A percentile compares a stretch with the other conserved stretches of the same genome.
These are phyloP conservation scores for Scaptodrosophila latifasciaeformis DNA, from an alignment of 2,888 invertebrate genomes.

Conservation along the genomic window DNA sequence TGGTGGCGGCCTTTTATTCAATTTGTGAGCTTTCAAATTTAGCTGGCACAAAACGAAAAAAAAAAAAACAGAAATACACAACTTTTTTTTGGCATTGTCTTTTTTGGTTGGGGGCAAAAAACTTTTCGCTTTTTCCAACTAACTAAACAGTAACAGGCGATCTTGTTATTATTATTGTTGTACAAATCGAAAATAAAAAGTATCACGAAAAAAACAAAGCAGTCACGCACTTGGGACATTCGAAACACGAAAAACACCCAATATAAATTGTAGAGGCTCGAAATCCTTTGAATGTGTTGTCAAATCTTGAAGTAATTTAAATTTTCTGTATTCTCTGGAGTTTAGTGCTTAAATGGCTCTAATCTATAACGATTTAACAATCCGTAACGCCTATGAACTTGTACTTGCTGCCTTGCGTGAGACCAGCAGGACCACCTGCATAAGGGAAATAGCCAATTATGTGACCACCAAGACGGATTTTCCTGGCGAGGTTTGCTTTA, in stretches of 20 bases:
- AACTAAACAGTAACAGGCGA: background rate
- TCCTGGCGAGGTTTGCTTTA: conserved; percentile 20
- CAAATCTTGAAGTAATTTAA: background rate
- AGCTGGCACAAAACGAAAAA: too few species aligned
- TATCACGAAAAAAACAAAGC: too few species aligned
- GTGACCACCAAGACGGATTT: conserved; percentile 20
- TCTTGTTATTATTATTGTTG: background rate
- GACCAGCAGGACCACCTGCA: background rate
- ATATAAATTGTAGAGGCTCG: too few species aligned
- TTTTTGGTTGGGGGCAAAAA: background rate
- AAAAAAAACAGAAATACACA: too few species aligned
- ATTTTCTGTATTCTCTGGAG: background rate
- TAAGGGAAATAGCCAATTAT: conserved; percentile 14
- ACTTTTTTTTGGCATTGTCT: conserved; percentile 11
- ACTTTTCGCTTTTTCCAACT: background rate
- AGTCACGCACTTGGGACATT: too few species aligned
- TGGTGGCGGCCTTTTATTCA: conserved; percentile 50
- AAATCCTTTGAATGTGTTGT: too few species aligned
- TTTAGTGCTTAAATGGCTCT: too few species aligned
- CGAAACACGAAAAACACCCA: too few species aligned
- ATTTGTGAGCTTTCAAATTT: conserved; percentile 54
- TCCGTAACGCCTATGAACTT: conserved; percentile 17
- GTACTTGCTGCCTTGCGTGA: conserved; percentile 18
- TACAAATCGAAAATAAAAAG: too few species aligned
- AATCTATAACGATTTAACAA: conserved; percentile 25